A percentile compares a stretch with the other conserved stretches of the same genome.
phyloP scores from a whole-genome alignment of 2,113 vertebrate genomes.

The Aegotheles bennettii region DNA sequence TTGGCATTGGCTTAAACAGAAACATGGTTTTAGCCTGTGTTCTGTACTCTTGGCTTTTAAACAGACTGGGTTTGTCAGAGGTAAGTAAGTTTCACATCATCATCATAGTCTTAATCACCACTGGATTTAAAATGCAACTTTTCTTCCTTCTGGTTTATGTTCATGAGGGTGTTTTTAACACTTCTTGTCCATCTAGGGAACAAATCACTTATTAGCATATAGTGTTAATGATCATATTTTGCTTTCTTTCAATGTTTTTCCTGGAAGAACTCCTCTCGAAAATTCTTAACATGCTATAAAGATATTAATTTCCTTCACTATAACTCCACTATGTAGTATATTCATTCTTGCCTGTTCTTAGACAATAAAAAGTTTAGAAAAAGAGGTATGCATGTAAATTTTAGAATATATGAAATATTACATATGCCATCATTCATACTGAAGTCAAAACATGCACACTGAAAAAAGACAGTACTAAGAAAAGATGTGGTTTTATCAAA shows the following conservation, averaged over 20 bases:
- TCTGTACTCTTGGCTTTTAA: neutral
- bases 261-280: neutral
- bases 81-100: neutral
- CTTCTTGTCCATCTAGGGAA: neutral
- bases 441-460: neutral
- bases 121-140: neutral
- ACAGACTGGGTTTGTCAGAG: neutral
- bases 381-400: neutral
- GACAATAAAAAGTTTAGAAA: neutral
- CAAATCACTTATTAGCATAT: neutral
- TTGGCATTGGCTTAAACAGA: neutral
- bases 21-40: neutral
- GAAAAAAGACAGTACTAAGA: neutral
- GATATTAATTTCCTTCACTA: neutral
- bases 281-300: no score
- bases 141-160: neutral
- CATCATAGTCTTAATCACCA: neutral
- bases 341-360: neutral
- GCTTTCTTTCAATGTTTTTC: neutral
- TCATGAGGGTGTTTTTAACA: neutral
- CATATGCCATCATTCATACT: neutral
- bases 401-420: neutral
- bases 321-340: neutral
- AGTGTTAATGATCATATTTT: neutral
- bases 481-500: neutral